Base-by-base conservation (phyloP, 2,113 vertebrate species). In the Otocyon megalotis region DNA sequence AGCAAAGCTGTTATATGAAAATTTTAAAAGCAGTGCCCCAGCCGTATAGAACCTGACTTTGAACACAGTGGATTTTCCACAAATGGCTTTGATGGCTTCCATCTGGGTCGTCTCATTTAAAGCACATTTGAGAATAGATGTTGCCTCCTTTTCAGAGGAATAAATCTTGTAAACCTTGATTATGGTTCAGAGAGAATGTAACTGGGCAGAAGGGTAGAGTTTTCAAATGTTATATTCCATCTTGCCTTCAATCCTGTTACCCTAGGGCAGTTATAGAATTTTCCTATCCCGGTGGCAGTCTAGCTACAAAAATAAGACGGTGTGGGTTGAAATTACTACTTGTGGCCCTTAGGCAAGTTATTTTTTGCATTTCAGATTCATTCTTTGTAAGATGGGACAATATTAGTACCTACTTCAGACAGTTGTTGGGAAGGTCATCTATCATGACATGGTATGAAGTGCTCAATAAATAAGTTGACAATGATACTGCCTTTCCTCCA, bases 131-230 rank as follows among this genome's bases (percentile, higher is more conserved):
- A 97, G 77, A 63, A 96, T 62, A 79, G 80, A 69, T 76, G 74
- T 50, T 74, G 89, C 72, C 80, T 96, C 91, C 69, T 97, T 84
- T 96, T 96, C 89, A 91, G 96, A 96, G 67, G 35, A 77, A 80
- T 28, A 56, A 86, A 83, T 92, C 96, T 80, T 91, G 88, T 72
- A 98, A 95, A 60, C 96, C 83, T 79, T 97, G 92, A 98, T 97
- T 96, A 92, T 26, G 87, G 97, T 97, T 98, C 94, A 97, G 53
- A 90, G 88, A 97, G 95, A 97, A 97, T 94, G 96, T 93, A 50
- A 94, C 82, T 95, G 96, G 82, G 76, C 93, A 91, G 79, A 83
- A 97, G 83, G 85, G 72, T 56, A 93, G 96, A 93, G 97, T 97
- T 22, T 94, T 94, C 85, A 87, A 97, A 83, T 71, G 69, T 58